These are phyloP conservation scores for Nowickia ferox DNA, from an alignment of 2,888 invertebrate species.

Conservation along the genomic window DNA sequence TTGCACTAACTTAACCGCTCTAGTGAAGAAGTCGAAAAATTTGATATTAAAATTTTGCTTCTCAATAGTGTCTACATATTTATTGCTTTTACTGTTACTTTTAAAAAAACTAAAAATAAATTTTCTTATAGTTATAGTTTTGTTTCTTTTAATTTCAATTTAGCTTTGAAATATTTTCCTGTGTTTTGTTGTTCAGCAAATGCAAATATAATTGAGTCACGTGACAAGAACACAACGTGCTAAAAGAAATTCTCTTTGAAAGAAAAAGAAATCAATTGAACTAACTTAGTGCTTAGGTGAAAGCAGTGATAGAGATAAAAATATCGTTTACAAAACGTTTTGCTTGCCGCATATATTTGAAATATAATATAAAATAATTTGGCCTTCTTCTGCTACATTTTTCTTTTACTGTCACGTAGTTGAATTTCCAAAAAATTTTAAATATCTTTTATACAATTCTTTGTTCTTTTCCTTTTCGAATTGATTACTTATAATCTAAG, in stretches of 20 bases:
- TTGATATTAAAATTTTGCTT: too few relatives aligned
- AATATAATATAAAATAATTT: not conserved
- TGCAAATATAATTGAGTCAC: conserved; percentile 68
- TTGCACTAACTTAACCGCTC: too few relatives aligned
- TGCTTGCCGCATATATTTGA: not conserved
- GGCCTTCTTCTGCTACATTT: not conserved
- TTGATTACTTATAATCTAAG: conserved; percentile 69
- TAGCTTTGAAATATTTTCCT: conserved; percentile 5
- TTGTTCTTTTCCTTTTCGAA: conserved; percentile 45
- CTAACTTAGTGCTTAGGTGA: conserved; percentile 14
- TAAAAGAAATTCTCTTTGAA: not conserved
- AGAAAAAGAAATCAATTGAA: conserved; percentile 12
- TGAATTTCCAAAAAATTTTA: conserved; percentile 31
- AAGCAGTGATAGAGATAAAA: not conserved
- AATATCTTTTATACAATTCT: conserved; percentile 7
- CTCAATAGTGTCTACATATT: not conserved
- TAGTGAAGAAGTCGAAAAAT: too few relatives aligned
- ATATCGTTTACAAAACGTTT: not conserved
- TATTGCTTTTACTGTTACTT: not conserved
- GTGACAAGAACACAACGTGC: conserved; percentile 48
- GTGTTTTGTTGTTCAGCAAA: conserved; percentile 19
- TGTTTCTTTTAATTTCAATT: conserved; percentile 47
- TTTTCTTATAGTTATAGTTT: not conserved
- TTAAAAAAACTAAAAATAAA: not conserved
- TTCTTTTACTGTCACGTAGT: conserved; percentile 64